Evolutionary conservation across 1,140 invertebrate species (phyloP).

Genomic region (Mya arenaria): DNA sequence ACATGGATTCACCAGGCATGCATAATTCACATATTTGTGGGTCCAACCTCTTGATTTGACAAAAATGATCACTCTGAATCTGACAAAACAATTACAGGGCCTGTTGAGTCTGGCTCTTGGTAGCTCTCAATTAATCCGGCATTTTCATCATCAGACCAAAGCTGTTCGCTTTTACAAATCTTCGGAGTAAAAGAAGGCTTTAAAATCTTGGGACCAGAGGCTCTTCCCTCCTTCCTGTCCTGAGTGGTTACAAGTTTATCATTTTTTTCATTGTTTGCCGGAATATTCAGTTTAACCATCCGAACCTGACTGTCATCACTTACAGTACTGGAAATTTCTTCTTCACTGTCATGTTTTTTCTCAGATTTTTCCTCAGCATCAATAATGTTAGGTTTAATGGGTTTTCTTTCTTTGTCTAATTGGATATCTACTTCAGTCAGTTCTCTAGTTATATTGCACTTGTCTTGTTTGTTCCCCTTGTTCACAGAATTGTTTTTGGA

Average conservation of each 20-base stretch:
- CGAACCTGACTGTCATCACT: background rate
- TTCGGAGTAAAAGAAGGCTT: background rate
- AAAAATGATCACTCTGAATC: conserved; percentile 42
- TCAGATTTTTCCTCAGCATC: background rate
- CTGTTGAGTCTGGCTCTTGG: conserved; percentile 33
- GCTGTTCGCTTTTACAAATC: background rate
- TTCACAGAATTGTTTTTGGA: background rate
- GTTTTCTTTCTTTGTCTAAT: background rate
- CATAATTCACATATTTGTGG: no score
- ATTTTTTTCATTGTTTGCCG: background rate
- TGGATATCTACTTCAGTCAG: background rate
- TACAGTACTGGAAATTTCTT: background rate
- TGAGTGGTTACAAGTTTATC: background rate
- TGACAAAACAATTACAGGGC: conserved; percentile 36
- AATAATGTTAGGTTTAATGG: background rate
- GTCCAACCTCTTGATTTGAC: no score
- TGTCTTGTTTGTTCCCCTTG: background rate
- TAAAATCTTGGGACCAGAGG: background rate
- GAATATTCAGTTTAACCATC: background rate
- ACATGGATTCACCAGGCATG: no score
- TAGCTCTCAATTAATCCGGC: conserved; percentile 31
- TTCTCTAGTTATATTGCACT: background rate
- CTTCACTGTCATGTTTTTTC: background rate
- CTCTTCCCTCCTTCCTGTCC: background rate
- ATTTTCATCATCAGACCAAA: conserved; percentile 26